Evolutionary conservation across 2,888 invertebrate species (phyloP), one percentile per base, ranked within the genome.

Genomic region (Aleiodes alternator): DNA sequence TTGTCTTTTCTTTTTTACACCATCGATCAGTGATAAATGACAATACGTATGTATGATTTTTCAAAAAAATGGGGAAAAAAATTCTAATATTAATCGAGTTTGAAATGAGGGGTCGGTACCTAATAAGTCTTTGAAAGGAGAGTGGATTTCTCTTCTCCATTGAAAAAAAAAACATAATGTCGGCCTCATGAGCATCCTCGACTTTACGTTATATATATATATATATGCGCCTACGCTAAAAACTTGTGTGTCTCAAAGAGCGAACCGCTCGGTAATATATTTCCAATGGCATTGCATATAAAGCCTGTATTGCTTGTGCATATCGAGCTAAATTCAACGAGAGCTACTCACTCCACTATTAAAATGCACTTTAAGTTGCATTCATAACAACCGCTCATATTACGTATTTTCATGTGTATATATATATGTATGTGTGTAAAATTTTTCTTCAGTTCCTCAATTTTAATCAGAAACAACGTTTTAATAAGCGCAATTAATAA

Each of bases 41-140:
- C 64, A 64, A 64, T 64, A 48, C 48, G 23, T 9, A 48, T 43
- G 23, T 9, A 16, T 43, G 16, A 48, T 23, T 48, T 48, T 43
- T 23, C 2, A 2, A 7, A 16, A 48, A 59, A 59, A 59, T 71
- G 43, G 51, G n/a, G 23, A 73, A 50, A 70, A 50, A 73, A 50
- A 70, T 72, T 69, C 72, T 75, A 59, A 75, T 79, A 80, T 82
- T 83, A 81, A 83, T 81, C 81, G 80, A 78, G 77, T 71, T 43
- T 76, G 80, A 83, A 84, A 83, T 80, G 83, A 82, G 80, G 76
- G 78, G 84, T 78, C 84, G 86, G 85, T 83, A 83, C 84, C 86
- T 86, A 85, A 86, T 86, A 86, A 86, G 86, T 86, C 86, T 83
- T 79, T 83, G 69, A 50, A 73, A 79, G 80, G 82, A 48, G 64